Evolutionary conservation across 2,113 vertebrate species (phyloP).

Genomic region (Takifugu flavidus): DNA sequence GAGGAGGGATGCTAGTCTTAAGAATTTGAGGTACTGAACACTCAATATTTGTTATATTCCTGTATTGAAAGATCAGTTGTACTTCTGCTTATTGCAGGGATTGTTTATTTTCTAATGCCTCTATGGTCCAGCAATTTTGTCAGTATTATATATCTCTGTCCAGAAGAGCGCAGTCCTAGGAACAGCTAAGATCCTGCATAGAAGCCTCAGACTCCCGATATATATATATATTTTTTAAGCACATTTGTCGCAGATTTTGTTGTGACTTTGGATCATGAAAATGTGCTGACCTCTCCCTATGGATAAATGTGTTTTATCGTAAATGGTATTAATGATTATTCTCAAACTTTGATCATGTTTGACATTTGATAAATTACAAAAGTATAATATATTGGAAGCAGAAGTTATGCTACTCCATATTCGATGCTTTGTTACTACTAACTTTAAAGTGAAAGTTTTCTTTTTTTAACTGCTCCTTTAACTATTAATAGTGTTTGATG

Average conservation of each 20-base stretch:
- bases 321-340: neutral
- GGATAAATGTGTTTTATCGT: neutral
- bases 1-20: conserved; percentile 10
- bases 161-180: too few relatives aligned
- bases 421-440: too few relatives aligned
- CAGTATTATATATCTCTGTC: conserved; percentile 47
- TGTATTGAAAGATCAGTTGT: neutral
- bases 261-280: conserved; percentile 12
- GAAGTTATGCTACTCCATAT: too few relatives aligned
- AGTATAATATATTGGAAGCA: neutral
- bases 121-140: conserved; percentile 29
- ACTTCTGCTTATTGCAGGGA: neutral
- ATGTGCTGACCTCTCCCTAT: neutral
- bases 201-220: too few relatives aligned
- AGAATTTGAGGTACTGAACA: conserved; percentile 8
- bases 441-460: too few relatives aligned
- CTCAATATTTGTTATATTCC: neutral
- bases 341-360: neutral
- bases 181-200: too few relatives aligned
- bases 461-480: too few relatives aligned
- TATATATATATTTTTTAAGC: conserved; percentile 13
- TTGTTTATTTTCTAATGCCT: conserved; percentile 31
- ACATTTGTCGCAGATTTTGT: conserved; percentile 18
- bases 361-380: neutral
- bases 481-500: too few relatives aligned